Conservation (phyloP, 2,797 vertebrate genomes). For the Garrulus glandarius region DNA sequence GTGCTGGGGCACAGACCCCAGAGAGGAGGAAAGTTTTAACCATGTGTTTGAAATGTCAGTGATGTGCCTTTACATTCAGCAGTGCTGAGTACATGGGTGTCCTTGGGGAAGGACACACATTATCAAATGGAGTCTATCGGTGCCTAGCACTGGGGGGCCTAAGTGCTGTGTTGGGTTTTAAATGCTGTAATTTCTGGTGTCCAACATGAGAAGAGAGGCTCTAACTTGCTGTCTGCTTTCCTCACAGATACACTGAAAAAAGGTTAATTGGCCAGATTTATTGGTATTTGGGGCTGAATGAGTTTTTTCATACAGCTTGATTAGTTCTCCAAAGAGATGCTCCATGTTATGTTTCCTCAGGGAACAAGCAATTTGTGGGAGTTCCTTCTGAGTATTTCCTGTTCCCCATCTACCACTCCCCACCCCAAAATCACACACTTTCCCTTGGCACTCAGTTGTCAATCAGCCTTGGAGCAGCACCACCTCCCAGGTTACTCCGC, state of each 20-base stretch:
- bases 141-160: neutral
- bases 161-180: neutral
- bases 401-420: neutral
- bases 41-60: neutral
- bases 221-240: neutral
- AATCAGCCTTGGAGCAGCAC: neutral
- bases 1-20: neutral
- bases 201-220: neutral
- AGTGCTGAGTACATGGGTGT: accelerated
- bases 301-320: neutral
- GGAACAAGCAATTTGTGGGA: neutral
- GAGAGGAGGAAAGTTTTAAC: neutral
- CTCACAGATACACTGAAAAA: neutral
- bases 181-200: neutral
- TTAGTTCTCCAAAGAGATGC: neutral
- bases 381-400: neutral
- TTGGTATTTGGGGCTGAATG: neutral
- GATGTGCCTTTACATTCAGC: accelerated
- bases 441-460: neutral
- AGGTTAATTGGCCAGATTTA: neutral
- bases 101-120: neutral
- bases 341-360: neutral
- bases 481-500: neutral
- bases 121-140: neutral
- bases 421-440: neutral